Base-by-base conservation (phyloP, 2,113 vertebrate species). In the Catagonus wagneri region DNA sequence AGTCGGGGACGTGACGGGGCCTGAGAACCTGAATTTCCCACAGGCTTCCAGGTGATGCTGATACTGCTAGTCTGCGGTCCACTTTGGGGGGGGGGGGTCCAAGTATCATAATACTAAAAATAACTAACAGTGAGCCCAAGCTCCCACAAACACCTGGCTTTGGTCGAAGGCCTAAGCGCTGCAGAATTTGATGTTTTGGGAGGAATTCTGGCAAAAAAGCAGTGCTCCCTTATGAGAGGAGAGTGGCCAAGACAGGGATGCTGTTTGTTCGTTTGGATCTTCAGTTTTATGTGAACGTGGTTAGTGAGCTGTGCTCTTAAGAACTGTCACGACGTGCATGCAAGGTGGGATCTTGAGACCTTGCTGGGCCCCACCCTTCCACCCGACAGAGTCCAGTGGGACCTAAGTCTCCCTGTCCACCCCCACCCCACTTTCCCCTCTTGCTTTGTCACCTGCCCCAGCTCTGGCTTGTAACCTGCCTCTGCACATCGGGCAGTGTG, bases 301-400 rank as follows among this genome's bases (percentile, higher is more conserved):
- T 75, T 25, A 72, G 69, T 29, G 52, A 89, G 10, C 80, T 54
- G 68, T 61, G 52, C 14, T 52, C 76, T 83, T 9, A 15, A 16
- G 29, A 52, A 19, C 32, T 11, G 10, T 61, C 34, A 32, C 58
- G 58, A 15, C 5, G 0, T 3, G 1, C 7, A 1, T 4, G 4
- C 0, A 63, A 72, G 79, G 36, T 29, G 61, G 50, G 50, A 34
- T 16, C 68, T 39, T 19, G 52, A 60, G 32, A 71, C 8, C 20
- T 84, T 44, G 58, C 34, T 1, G 19, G 54, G 17, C 44, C 52
- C 25, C 11, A 13, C 13, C 13, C 17, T 1, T 65, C 17, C 14
- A 20, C 16, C 8, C 1, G 15, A 15, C 25, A 44, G 63, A 61
- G 34, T 68, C 65, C 56, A 29, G 39, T 4, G 36, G 19, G 29